Base-by-base conservation (phyloP, 2,113 vertebrate species). In the Macquaria ambigua region DNA sequence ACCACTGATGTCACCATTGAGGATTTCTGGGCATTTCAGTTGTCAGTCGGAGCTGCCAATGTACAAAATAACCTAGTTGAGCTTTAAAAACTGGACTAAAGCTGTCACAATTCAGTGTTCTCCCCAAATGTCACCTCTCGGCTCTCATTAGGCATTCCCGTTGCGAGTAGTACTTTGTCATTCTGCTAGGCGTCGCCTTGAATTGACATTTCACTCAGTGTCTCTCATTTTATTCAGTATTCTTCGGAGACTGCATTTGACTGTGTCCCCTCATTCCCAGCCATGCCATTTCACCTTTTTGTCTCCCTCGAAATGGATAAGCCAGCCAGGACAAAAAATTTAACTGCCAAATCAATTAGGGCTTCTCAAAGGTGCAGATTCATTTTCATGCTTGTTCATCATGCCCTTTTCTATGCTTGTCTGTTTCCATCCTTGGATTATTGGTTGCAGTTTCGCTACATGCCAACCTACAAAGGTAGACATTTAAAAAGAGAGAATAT, bases 141-240 rank as follows among this genome's bases (percentile, higher is more conserved):
- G 75, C 79, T 82, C 62, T 86, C 83, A 87, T 89, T 87, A 83
- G 76, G 68, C 59, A 82, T 88, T 92, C 87, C 67, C 39, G 5
- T 82, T 83, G 81, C 20, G 16, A 37, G 66, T 50, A 61, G 77
- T 25, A 87, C 85, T 92, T 88, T 87, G 79, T 89, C 84, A 90
- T 90, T 88, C 89, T 52, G 41, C 31, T 77, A 61, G 84, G 48
- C 10, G 61, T 88, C 39, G 37, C 77, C 82, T 83, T 75, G 58
- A 90, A 91, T 78, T 90, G 89, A 84, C 90, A 89, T 92, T 90
- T 91, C 82, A 88, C 84, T 86, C 83, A 81, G 75, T 61, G 82
- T 85, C 82, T 79, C 82, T 90, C 81, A 72, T 92, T 92, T 86
- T 77, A 82, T 79, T 87, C 83, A 53, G 85, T 78, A 90, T 88